These are phyloP conservation scores for Schizothorax lantsangensis DNA, from an alignment of 2,797 vertebrate genomes.

Conservation along the genomic window DNA sequence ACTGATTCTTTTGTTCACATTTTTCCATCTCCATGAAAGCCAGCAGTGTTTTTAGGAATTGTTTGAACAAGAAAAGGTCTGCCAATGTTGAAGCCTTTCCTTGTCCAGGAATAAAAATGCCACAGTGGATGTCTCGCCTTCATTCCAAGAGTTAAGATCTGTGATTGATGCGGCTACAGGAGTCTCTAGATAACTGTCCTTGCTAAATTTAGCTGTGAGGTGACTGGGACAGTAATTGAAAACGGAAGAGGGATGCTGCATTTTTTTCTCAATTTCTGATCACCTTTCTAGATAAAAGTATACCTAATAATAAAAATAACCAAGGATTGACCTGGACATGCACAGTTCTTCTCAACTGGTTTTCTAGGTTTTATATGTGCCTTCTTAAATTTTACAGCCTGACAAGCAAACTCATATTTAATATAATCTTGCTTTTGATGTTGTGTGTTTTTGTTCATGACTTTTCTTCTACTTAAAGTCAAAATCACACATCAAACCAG, in stretches of 20 bases:
- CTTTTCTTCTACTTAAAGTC: not conserved
- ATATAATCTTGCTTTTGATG: not conserved
- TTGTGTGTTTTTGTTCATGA: not conserved
- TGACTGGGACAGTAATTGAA: slow-evolving; percentile 50
- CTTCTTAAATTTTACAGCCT: not conserved
- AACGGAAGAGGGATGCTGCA: slow-evolving; percentile 35
- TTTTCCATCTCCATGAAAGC: slow-evolving; percentile 12
- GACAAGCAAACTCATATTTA: not conserved
- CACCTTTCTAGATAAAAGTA: slow-evolving; percentile 38
- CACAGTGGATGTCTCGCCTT: slow-evolving; percentile 36
- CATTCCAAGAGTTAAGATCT: slow-evolving; percentile 26
- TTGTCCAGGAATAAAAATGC: slow-evolving; percentile 12
- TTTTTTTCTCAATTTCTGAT: slow-evolving; percentile 24
- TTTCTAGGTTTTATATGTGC: not conserved
- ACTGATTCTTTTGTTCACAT: slow-evolving; percentile 17
- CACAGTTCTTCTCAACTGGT: not conserved
- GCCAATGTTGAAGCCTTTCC: slow-evolving; percentile 5
- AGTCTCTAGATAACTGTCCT: slow-evolving; percentile 48
- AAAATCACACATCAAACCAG: not conserved
- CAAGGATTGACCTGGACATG: not conserved
- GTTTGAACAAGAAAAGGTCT: slow-evolving; percentile 24
- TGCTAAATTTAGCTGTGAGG: slow-evolving; percentile 51
- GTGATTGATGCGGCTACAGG: slow-evolving; percentile 38
- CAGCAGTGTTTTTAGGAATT: not conserved
- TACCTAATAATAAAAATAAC: slow-evolving; percentile 26